A percentile compares a stretch with the other conserved stretches of the same genome.
Conservation (phyloP, 1,140 invertebrate genomes). For the Lanistes nyassanus region DNA sequence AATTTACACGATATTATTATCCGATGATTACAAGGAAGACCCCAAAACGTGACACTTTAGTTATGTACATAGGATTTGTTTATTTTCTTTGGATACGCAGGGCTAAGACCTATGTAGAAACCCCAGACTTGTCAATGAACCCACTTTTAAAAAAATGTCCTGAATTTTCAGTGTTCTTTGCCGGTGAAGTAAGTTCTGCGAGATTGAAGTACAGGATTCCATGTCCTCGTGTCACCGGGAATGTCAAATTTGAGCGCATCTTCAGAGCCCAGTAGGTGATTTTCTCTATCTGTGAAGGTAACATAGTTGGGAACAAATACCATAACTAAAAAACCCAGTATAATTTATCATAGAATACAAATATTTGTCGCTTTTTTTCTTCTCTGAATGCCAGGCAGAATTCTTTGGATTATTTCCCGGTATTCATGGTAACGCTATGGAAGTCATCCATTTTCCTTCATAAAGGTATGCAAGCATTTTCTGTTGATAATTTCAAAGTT, state of each 20-base stretch:
- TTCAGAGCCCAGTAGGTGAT: conserved; percentile 42
- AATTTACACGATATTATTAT: no score
- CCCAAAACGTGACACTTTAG: no score
- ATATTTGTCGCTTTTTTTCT: neutral
- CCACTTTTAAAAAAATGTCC: neutral
- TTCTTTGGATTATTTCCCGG: conserved; percentile 38
- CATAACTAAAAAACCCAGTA: neutral
- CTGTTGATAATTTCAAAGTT: no score
- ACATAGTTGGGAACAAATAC: neutral
- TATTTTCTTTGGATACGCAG: neutral
- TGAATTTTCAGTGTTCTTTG: conserved; percentile 25
- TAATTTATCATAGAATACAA: conserved; percentile 13
- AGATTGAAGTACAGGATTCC: conserved; percentile 37
- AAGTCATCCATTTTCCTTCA: conserved; percentile 34
- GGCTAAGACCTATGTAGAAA: no score
- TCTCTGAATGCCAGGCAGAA: conserved; percentile 32
- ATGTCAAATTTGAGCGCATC: conserved; percentile 32
- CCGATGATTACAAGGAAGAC: no score
- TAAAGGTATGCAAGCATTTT: conserved; percentile 34
- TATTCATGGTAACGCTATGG: conserved; percentile 36
- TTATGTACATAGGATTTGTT: no score
- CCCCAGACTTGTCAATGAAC: neutral
- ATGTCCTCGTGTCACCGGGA: conserved; percentile 33
- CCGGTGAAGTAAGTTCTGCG: conserved; percentile 24
- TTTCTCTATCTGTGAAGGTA: neutral